Conservation (phyloP, 2,888 invertebrate species). For the Drosophila incognita region DNA sequence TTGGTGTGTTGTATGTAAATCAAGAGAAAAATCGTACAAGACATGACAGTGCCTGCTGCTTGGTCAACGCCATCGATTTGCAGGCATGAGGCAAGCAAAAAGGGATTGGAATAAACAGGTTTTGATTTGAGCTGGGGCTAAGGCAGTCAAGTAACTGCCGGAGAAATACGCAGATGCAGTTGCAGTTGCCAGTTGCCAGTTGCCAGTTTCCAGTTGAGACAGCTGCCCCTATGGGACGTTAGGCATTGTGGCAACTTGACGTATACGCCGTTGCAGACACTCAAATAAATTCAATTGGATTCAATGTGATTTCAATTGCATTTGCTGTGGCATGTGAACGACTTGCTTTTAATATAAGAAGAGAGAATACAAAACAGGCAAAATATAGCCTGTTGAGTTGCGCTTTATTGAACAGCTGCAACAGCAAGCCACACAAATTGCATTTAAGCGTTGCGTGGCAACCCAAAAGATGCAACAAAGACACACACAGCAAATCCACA, state of each 20-base stretch:
- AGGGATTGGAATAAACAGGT: not conserved
- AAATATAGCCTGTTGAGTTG: slow-evolving; percentile 17
- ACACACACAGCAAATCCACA: not conserved
- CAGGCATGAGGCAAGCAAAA: slow-evolving; percentile 30
- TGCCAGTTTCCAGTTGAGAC: slow-evolving; percentile 14
- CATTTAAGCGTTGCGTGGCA: slow-evolving; percentile 19
- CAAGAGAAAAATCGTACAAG: slow-evolving; percentile 35
- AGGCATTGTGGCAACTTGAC: slow-evolving; percentile 32
- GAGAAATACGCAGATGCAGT: slow-evolving; percentile 8
- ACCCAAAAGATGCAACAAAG: not conserved
- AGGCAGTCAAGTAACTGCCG: slow-evolving; percentile 7
- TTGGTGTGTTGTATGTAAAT: slow-evolving; percentile 62
- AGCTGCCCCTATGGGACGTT: slow-evolving; percentile 11
- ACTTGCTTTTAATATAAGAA: slow-evolving; percentile 5
- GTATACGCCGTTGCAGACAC: slow-evolving; percentile 30
- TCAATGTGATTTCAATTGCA: slow-evolving; percentile 33
- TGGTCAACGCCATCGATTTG: slow-evolving; percentile 48
- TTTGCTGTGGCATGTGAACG: slow-evolving; percentile 6
- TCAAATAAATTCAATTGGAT: slow-evolving; percentile 44
- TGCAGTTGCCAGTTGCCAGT: slow-evolving; percentile 26
- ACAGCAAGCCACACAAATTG: slow-evolving; percentile 32
- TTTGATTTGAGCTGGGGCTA: slow-evolving; percentile 17
- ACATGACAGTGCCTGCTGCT: slow-evolving; percentile 26
- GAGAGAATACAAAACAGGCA: not conserved
- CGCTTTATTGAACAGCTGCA: slow-evolving; percentile 20